A percentile compares a stretch with the other conserved stretches of the same genome.
Evolutionary conservation across 1,140 invertebrate species (phyloP).

Genomic region (Magallana ariakensis): DNA sequence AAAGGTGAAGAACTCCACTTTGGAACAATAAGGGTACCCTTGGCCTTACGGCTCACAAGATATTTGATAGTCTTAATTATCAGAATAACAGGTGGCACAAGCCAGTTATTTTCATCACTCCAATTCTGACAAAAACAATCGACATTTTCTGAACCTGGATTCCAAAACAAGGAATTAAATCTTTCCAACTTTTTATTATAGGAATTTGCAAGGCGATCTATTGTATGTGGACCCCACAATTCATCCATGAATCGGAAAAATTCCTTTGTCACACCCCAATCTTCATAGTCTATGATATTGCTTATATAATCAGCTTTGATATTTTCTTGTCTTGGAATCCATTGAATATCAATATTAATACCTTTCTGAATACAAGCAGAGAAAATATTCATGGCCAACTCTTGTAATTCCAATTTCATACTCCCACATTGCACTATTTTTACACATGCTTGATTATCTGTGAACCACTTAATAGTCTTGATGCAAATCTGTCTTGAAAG

Average conservation of each 20-base stretch:
- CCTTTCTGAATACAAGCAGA: not conserved
- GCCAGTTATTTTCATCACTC: slow-evolving; percentile 50
- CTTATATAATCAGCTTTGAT: slow-evolving; percentile 31
- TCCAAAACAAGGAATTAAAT: slow-evolving; percentile 50
- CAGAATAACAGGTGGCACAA: slow-evolving; percentile 40
- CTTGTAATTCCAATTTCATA: slow-evolving; percentile 40
- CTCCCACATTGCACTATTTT: slow-evolving; percentile 26
- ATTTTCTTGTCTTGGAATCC: slow-evolving; percentile 43
- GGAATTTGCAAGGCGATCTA: slow-evolving; percentile 45
- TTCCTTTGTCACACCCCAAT: not conserved
- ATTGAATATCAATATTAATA: slow-evolving; percentile 28
- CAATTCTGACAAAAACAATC: slow-evolving; percentile 51
- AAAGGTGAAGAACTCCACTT: slow-evolving; percentile 44
- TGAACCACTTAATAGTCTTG: not conserved
- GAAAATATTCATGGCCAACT: slow-evolving; percentile 26
- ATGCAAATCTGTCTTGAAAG: not conserved
- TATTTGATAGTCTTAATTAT: slow-evolving; percentile 41
- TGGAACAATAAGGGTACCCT: slow-evolving; percentile 44
- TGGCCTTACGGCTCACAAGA: slow-evolving; percentile 36
- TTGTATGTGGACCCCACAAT: slow-evolving; percentile 44
- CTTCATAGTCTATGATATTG: slow-evolving; percentile 45
- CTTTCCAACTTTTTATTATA: slow-evolving; percentile 26
- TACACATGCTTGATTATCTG: slow-evolving; percentile 28
- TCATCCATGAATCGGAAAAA: slow-evolving; percentile 48
- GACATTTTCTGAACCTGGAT: slow-evolving; percentile 44